phyloP scores from a whole-genome alignment of 2,797 vertebrate species.

The Pristis pectinata region DNA sequence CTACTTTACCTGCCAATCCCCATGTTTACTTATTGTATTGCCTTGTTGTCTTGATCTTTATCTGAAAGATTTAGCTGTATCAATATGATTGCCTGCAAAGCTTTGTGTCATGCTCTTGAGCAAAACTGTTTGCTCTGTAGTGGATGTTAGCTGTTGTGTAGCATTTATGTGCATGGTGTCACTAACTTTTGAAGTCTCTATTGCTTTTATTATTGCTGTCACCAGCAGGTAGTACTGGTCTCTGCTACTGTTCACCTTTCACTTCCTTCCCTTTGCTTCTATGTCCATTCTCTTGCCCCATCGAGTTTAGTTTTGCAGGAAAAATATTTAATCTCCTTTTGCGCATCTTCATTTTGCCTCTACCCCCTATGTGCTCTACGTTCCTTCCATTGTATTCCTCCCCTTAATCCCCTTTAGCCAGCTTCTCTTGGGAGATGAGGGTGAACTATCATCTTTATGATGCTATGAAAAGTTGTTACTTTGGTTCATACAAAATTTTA shows the following conservation, averaged over 20 bases:
- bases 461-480: neutral
- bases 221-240: neutral
- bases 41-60: neutral
- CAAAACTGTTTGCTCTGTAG: neutral
- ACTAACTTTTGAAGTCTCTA: neutral
- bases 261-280: neutral
- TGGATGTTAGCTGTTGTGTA: neutral
- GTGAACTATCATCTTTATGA: neutral
- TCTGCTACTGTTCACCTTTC: neutral
- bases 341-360: neutral
- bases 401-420: neutral
- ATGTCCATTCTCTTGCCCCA: neutral
- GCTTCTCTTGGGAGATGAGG: neutral
- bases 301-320: neutral
- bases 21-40: neutral
- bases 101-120: neutral
- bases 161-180: neutral
- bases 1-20: neutral
- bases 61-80: neutral
- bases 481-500: neutral
- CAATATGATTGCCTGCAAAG: neutral
- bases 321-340: neutral
- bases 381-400: neutral
- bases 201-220: neutral
- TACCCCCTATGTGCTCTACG: neutral